Evolutionary conservation across 2,888 invertebrate genomes (phyloP).

Genomic region (Drosophila greeni): DNA sequence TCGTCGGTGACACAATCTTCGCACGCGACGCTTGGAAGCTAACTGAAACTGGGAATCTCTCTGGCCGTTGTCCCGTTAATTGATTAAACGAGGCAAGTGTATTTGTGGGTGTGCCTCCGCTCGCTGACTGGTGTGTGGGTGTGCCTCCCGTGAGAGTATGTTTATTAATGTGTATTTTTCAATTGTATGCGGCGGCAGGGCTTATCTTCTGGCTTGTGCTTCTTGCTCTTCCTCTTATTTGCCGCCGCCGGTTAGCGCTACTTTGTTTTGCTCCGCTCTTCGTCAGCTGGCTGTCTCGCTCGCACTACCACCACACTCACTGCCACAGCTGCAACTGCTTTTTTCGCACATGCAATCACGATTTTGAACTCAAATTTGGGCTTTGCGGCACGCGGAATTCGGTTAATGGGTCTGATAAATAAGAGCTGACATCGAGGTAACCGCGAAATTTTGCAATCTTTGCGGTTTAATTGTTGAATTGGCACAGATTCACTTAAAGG

Average conservation of each 20-base stretch:
- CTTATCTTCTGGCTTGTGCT: constrained; percentile 50
- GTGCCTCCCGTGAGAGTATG: constrained; percentile 14
- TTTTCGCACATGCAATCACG: constrained; percentile 18
- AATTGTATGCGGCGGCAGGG: constrained; percentile 27
- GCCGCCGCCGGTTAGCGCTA: constrained; percentile 59
- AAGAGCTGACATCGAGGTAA: constrained; percentile 7
- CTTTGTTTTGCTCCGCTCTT: constrained; percentile 66
- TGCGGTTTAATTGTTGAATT: constrained; percentile 20
- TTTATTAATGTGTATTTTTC: constrained; percentile 26
- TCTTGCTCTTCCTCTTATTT: constrained; percentile 21
- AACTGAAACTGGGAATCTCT: constrained; percentile 31
- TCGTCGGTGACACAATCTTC: constrained; percentile 30
- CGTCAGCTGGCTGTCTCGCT: constrained; percentile 42
- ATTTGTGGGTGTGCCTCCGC: constrained; percentile 25
- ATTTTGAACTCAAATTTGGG: constrained; percentile 6
- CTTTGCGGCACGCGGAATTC: constrained; percentile 3
- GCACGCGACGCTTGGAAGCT: constrained; percentile 51
- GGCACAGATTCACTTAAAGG: constrained; percentile 17
- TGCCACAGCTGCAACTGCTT: constrained; percentile 11
- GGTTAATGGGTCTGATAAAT: constrained; percentile 15
- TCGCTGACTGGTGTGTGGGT: constrained; percentile 19
- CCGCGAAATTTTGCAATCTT: constrained; percentile 26
- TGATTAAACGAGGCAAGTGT: constrained; percentile 59
- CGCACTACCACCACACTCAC: constrained; percentile 17
- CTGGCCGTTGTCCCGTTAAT: constrained; percentile 56